Evolutionary conservation across 2,797 vertebrate species (phyloP).

Genomic region (Takifugu rubripes): DNA sequence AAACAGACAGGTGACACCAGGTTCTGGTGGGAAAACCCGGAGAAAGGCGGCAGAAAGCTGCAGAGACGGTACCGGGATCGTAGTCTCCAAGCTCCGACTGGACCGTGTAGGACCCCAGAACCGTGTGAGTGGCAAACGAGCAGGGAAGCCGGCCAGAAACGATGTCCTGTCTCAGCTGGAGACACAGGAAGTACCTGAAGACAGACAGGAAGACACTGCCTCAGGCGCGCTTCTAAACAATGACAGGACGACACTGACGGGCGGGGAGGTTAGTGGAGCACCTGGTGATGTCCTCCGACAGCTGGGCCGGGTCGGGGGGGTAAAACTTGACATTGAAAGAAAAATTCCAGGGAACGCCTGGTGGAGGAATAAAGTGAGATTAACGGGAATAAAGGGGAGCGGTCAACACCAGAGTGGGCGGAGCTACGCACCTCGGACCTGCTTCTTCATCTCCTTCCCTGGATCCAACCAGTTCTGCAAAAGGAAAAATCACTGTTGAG

Average conservation of each 20-base stretch:
- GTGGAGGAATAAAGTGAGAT: neutral
- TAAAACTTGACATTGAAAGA: conserved; percentile 98
- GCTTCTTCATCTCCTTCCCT: conserved; percentile 95
- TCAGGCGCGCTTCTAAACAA: neutral
- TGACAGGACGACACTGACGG: neutral
- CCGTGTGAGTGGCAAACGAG: conserved; percentile 87
- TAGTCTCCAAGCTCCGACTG: conserved; percentile 95
- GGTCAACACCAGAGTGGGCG: neutral
- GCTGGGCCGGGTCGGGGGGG: conserved; percentile 90
- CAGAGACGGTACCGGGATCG: conserved; percentile 69
- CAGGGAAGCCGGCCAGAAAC: conserved; percentile 89
- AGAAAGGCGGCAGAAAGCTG: neutral
- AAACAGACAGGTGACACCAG: neutral
- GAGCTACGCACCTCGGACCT: conserved; percentile 88
- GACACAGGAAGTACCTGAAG: conserved; percentile 91
- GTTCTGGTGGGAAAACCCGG: neutral
- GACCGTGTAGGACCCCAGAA: conserved; percentile 90
- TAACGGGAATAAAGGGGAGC: neutral
- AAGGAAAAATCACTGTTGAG: conserved; percentile 4
- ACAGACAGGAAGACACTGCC: neutral
- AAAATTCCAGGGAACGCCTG: conserved; percentile 94
- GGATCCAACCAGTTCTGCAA: conserved; percentile 95
- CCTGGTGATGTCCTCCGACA: conserved; percentile 97
- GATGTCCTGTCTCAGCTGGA: conserved; percentile 91
- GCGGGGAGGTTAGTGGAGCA: conserved; percentile 38